phyloP scores from a whole-genome alignment of 2,888 invertebrate genomes.

The Carterocephalus palaemon region DNA sequence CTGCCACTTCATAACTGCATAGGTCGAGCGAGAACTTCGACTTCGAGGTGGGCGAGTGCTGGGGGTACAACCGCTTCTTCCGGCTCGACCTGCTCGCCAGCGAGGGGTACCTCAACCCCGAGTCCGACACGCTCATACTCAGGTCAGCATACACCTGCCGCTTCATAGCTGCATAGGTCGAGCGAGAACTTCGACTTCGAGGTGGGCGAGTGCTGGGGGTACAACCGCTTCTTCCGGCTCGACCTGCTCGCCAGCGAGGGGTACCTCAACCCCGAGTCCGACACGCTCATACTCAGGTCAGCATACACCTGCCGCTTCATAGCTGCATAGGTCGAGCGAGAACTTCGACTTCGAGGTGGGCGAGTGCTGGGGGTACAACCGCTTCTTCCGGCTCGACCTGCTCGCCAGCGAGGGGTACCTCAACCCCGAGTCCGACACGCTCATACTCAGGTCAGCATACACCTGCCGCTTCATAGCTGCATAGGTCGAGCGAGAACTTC shows the following conservation, averaged over 20 bases:
- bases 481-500: too few relatives aligned
- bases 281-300: constrained; percentile 89
- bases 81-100: constrained; percentile 91
- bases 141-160: constrained; percentile 66
- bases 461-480: too few relatives aligned
- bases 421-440: too few relatives aligned
- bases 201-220: constrained; percentile 98
- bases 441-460: too few relatives aligned
- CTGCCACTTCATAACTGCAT: constrained; percentile 48
- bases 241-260: constrained; percentile 94
- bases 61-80: constrained; percentile 97
- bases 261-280: constrained; percentile 89
- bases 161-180: constrained; percentile 80
- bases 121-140: constrained; percentile 89
- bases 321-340: too few relatives aligned
- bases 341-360: too few relatives aligned
- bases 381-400: too few relatives aligned
- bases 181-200: constrained; percentile 96
- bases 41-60: constrained; percentile 97
- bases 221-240: constrained; percentile 94
- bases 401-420: too few relatives aligned
- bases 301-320: neutral
- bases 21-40: constrained; percentile 93
- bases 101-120: constrained; percentile 92
- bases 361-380: too few relatives aligned